Evolutionary conservation across 2,888 invertebrate genomes (phyloP).

Genomic region (Drosophila infuscata): DNA sequence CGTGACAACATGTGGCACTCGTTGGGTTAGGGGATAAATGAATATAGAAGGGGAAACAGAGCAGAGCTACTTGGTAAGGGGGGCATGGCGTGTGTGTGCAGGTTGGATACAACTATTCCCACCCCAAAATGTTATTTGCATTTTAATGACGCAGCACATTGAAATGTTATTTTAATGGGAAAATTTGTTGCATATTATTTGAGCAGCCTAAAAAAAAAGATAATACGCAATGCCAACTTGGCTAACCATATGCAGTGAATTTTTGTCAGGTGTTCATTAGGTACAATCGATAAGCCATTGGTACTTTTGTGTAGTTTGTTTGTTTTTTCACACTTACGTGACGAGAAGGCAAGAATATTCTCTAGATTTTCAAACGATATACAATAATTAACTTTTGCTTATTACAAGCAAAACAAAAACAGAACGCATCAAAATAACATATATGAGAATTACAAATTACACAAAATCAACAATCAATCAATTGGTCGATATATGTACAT

Average conservation of each 20-base stretch:
- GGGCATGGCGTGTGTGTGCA: not conserved
- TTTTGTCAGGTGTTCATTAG: slow-evolving; percentile 7
- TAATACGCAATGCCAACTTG: not conserved
- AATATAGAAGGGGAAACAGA: not conserved
- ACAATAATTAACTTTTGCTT: not conserved
- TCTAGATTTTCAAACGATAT: not conserved
- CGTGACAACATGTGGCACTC: slow-evolving; percentile 37
- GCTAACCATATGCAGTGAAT: not conserved
- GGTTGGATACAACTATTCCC: not conserved
- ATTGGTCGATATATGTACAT: not conserved
- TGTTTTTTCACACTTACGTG: not conserved
- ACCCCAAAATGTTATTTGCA: slow-evolving; percentile 55
- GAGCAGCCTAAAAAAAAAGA: not conserved
- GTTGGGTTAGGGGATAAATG: not conserved
- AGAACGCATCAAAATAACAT: not conserved
- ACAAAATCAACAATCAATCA: not conserved
- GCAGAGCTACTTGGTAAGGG: not conserved
- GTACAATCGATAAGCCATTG: slow-evolving; percentile 10
- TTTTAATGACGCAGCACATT: slow-evolving; percentile 56
- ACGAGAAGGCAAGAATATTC: slow-evolving; percentile 2
- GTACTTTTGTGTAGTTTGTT: not conserved
- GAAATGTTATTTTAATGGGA: slow-evolving; percentile 15
- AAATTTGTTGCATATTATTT: slow-evolving; percentile 4
- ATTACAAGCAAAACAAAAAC: not conserved
- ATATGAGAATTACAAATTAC: not conserved